These are phyloP conservation scores for Sinotaia quadrata DNA, from an alignment of 2,888 invertebrate species.

Conservation along the genomic window DNA sequence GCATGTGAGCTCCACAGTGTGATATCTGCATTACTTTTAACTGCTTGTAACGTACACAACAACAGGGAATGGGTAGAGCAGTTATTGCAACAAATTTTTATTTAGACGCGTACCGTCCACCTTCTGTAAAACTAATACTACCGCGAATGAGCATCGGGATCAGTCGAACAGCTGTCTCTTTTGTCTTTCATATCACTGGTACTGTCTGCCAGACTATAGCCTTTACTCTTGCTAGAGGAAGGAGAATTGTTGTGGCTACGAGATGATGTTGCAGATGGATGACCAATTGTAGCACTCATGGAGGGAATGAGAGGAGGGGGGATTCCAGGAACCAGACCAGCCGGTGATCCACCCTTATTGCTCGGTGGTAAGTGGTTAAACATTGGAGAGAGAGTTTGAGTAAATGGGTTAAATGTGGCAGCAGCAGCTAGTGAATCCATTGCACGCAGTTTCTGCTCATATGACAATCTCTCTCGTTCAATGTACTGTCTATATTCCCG, in stretches of 20 bases:
- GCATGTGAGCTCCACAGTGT: no score
- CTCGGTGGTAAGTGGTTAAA: constrained; percentile 38
- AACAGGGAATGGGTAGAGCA: no score
- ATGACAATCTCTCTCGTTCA: constrained; percentile 45
- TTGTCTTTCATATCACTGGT: constrained; percentile 56
- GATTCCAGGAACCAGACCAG: constrained; percentile 51
- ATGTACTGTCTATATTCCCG: constrained; percentile 44
- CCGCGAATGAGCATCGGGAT: constrained; percentile 61
- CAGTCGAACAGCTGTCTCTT: constrained; percentile 56
- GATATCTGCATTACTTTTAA: no score
- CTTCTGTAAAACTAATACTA: constrained; percentile 40
- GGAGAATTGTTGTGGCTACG: constrained; percentile 59
- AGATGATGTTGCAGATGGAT: constrained; percentile 20
- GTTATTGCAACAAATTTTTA: no score
- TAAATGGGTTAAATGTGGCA: constrained; percentile 39
- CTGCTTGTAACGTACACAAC: no score
- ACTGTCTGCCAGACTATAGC: constrained; percentile 57
- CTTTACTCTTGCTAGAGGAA: constrained; percentile 54
- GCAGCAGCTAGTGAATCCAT: constrained; percentile 28
- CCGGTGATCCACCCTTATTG: constrained; percentile 57
- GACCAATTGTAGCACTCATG: constrained; percentile 41
- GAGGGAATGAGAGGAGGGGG: constrained; percentile 65
- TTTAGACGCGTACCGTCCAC: no score
- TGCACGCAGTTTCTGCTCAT: constrained; percentile 47
- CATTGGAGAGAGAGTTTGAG: constrained; percentile 58